phyloP scores from a whole-genome alignment of 2,797 vertebrate genomes.

The Alfaro cultratus region DNA sequence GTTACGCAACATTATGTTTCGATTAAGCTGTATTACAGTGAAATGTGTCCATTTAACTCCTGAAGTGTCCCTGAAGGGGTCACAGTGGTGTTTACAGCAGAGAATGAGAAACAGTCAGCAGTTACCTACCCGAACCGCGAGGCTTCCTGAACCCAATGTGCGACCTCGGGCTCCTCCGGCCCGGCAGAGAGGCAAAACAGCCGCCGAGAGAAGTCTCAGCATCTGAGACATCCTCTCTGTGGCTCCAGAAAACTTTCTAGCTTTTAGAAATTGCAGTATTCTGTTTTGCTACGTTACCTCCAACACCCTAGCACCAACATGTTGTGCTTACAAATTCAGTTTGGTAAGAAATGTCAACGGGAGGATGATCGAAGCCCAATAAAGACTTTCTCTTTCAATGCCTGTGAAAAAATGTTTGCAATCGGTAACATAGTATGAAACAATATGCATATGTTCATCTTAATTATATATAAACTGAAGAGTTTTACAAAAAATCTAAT shows the following conservation, averaged over 20 bases:
- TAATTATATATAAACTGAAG: background rate
- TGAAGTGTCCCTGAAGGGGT: background rate
- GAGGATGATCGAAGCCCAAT: background rate
- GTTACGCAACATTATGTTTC: background rate
- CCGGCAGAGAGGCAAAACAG: constrained; percentile 51
- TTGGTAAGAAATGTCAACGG: constrained; percentile 7
- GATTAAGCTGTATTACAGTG: background rate
- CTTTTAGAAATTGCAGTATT: background rate
- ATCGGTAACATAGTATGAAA: background rate
- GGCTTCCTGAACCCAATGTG: constrained; percentile 15
- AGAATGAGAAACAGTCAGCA: background rate
- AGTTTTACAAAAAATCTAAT: too few relatives aligned
- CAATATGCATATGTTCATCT: background rate
- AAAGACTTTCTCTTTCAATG: background rate
- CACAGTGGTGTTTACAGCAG: background rate
- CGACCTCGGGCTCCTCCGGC: constrained; percentile 51
- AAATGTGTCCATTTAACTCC: background rate
- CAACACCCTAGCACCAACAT: background rate
- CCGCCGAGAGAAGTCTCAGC: constrained; percentile 74
- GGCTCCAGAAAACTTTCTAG: background rate
- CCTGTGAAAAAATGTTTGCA: background rate
- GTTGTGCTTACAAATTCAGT: background rate
- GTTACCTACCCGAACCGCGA: constrained; percentile 38
- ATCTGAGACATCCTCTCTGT: constrained; percentile 68
- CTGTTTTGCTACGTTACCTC: background rate